A percentile compares a stretch with the other conserved stretches of the same genome.
These are phyloP conservation scores for Tetropium fuscum DNA, from an alignment of 2,888 invertebrate genomes.

Conservation along the genomic window DNA sequence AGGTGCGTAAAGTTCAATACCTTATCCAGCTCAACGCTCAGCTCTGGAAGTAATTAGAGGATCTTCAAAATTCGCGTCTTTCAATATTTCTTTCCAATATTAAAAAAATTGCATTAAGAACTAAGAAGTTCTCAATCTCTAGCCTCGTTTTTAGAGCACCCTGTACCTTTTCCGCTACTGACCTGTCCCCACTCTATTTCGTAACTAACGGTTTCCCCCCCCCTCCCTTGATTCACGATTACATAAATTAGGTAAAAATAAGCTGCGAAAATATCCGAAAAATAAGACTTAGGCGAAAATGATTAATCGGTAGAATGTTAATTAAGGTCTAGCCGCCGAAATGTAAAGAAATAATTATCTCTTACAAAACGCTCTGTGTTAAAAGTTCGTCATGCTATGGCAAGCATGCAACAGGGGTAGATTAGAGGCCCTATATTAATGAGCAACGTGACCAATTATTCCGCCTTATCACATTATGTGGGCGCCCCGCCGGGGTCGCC, in stretches of 20 bases:
- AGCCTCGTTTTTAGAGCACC: too few relatives aligned
- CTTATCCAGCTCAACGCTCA: too few relatives aligned
- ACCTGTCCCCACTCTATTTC: too few relatives aligned
- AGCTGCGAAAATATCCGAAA: neutral
- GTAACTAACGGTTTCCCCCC: too few relatives aligned
- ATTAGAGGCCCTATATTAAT: constrained; percentile 34
- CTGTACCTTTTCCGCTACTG: too few relatives aligned
- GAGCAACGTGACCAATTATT: constrained; percentile 40
- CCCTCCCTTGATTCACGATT: neutral
- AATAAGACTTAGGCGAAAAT: neutral
- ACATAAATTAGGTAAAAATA: neutral
- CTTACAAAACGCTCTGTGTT: constrained; percentile 4
- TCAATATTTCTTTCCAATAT: too few relatives aligned
- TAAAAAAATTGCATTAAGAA: too few relatives aligned
- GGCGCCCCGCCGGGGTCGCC: constrained; percentile 10
- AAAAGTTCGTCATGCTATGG: constrained; percentile 19
- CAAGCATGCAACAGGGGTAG: constrained; percentile 35
- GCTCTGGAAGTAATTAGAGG: too few relatives aligned
- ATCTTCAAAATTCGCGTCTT: too few relatives aligned
- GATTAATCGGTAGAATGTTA: neutral
- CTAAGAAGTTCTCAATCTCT: too few relatives aligned
- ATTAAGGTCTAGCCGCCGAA: neutral
- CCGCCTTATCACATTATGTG: constrained; percentile 41
- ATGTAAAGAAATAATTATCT: constrained; percentile 9
- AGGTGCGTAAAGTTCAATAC: too few relatives aligned